Percentiles rank a stretch among this genome's conserved stretches.
Conservation (phyloP, 1,140 invertebrate species). For the Drosophila dunni region DNA sequence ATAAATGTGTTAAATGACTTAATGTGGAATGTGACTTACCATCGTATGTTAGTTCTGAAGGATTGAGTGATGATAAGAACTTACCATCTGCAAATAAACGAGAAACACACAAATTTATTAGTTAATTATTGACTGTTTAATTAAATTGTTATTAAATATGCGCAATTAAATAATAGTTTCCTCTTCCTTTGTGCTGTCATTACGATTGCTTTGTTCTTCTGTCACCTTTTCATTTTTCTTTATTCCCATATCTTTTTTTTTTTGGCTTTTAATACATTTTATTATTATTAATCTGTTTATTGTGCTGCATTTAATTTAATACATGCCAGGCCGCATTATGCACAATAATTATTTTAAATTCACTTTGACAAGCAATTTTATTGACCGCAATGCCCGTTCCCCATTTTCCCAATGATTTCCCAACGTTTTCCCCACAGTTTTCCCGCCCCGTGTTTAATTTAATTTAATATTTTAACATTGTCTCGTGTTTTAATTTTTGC, state of each 20-base stretch:
- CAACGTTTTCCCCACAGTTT: constrained; percentile 21
- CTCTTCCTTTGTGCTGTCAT: not conserved
- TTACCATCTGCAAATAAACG: constrained; percentile 81
- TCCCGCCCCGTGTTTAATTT: constrained; percentile 68
- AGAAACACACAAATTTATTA: constrained; percentile 23
- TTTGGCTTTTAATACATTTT: constrained; percentile 35
- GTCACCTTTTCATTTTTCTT: constrained; percentile 31
- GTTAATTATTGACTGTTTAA: not conserved
- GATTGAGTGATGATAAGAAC: constrained; percentile 85
- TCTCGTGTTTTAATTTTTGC: constrained; percentile 77
- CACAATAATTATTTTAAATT: constrained; percentile 83
- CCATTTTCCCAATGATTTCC: not conserved
- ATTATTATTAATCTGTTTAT: constrained; percentile 81
- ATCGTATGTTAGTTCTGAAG: constrained; percentile 85
- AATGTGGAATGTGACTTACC: constrained; percentile 84
- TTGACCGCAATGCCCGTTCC: constrained; percentile 12
- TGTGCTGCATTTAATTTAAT: constrained; percentile 82
- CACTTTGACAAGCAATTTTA: constrained; percentile 78
- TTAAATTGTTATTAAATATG: constrained; percentile 43
- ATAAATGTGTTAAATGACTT: constrained; percentile 76
- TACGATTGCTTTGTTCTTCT: constrained; percentile 19
- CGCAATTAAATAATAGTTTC: constrained; percentile 37
- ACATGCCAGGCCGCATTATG: constrained; percentile 73
- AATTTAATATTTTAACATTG: constrained; percentile 83
- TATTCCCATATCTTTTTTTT: constrained; percentile 18